A percentile compares a stretch with the other conserved stretches of the same genome.
Conservation (phyloP, 1,140 invertebrate species). For the Papilio dardanus region DNA sequence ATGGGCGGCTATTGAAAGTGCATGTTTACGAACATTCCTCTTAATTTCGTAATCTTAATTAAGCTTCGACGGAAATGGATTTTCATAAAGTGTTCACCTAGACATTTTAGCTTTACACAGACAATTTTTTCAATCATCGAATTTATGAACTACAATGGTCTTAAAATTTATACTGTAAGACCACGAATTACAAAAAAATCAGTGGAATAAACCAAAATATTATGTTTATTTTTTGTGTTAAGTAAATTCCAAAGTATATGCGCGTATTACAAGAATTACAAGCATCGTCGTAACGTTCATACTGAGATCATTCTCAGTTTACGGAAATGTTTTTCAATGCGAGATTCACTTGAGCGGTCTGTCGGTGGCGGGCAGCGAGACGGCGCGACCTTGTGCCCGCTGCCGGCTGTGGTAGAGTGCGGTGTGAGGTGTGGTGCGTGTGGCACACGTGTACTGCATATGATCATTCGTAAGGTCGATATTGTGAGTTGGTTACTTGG, state of each 20-base stretch:
- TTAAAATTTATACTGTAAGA: not conserved
- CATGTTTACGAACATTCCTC: not conserved
- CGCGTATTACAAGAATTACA: not conserved
- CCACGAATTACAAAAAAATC: not conserved
- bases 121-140: no score
- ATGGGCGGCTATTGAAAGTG: not conserved
- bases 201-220: not conserved
- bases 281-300: not conserved
- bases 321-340: conserved; percentile 10
- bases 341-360: conserved; percentile 4
- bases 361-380: not conserved
- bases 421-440: not conserved
- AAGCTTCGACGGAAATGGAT: not conserved
- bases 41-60: not conserved
- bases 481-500: not conserved
- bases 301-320: conserved; percentile 9
- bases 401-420: not conserved
- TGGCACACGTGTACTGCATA: not conserved
- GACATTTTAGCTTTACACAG: no score
- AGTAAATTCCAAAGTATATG: not conserved
- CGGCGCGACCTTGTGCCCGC: conserved; percentile 10
- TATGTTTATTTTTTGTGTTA: not conserved
- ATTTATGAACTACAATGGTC: not conserved
- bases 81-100: not conserved
- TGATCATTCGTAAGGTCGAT: not conserved